These are phyloP conservation scores for Heliconius aoede DNA, from an alignment of 2,888 invertebrate species.

Conservation along the genomic window DNA sequence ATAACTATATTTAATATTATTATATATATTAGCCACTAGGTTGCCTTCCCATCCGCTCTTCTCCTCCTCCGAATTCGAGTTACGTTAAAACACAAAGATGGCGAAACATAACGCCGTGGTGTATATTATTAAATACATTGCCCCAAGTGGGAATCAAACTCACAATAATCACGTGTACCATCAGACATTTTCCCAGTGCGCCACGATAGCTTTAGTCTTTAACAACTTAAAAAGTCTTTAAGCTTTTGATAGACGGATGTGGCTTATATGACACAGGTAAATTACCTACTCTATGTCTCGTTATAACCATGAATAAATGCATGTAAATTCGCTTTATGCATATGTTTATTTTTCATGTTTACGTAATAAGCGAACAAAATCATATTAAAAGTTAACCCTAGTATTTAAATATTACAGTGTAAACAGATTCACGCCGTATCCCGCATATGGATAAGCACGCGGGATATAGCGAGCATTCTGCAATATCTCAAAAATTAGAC, in stretches of 20 bases:
- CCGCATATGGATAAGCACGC: not conserved
- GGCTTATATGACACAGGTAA: constrained; percentile 13
- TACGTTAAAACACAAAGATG: no score
- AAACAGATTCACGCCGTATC: not conserved
- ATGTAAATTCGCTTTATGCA: constrained; percentile 37
- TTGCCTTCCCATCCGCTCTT: no score
- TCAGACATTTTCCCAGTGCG: not conserved
- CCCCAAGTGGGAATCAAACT: not conserved
- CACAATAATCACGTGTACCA: not conserved
- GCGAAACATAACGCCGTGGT: no score
- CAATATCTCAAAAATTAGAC: not conserved
- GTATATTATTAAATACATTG: not conserved
- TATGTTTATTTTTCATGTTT: constrained; percentile 19
- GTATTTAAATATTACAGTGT: not conserved
- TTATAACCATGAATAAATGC: constrained; percentile 39
- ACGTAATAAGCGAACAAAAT: not conserved
- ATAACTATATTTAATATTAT: no score
- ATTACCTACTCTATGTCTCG: constrained; percentile 29
- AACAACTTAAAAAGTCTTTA: constrained; percentile 6
- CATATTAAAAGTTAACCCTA: not conserved
- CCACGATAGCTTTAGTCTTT: not conserved
- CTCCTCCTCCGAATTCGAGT: not conserved
- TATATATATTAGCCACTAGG: no score
- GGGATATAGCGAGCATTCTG: no score
- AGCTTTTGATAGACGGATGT: constrained; percentile 16